Evolutionary conservation across 2,888 invertebrate genomes (phyloP), one percentile per base, ranked within the genome.

Genomic region (Sphaerolaimus hirsutus): DNA sequence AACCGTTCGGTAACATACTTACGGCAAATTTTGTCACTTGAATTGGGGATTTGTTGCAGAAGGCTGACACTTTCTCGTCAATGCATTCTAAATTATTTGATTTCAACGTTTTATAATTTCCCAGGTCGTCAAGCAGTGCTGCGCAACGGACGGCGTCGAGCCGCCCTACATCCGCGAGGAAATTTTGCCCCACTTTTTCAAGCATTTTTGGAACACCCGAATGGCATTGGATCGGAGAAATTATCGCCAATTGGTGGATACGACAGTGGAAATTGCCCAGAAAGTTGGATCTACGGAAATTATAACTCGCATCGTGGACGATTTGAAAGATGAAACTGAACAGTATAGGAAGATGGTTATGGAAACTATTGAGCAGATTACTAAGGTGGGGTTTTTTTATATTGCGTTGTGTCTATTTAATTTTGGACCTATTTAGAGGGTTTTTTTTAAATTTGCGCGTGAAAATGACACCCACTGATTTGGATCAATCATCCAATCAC

Each of bases 211-310:
- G 97, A 99, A 97, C 65, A 97, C 97, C 64, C 76, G 97, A 53
- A 99, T 99, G 97, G 97, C 97, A 1, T 70, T 97, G 50, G 97
- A 99, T 67, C 74, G 93, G 44, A 75, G 97, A 50, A 99, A 99
- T 66, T 97, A 99, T 64, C 73, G 89, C 53, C 89, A 89, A 66
- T 72, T 99, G 46, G 97, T 99, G 0, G 97, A 99, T 63, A 99
- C 97, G 0, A 99, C 97, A 0, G 97, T 99, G 1, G 97, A 99
- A 71, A 99, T 99, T 51, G 97, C 97, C 7, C 93, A 93, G 65
- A 99, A 99, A 54, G 91, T 93, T 46, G 97, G 97, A n/a, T 84
- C 91, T 3, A 87, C 91, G 0, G 97, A 97, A 72, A 99, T 99
- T 52, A 86, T 99, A 50, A 87, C 56, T 65, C 75, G 93, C 52